phyloP scores from a whole-genome alignment of 2,113 vertebrate species.

The Trinectes maculatus region DNA sequence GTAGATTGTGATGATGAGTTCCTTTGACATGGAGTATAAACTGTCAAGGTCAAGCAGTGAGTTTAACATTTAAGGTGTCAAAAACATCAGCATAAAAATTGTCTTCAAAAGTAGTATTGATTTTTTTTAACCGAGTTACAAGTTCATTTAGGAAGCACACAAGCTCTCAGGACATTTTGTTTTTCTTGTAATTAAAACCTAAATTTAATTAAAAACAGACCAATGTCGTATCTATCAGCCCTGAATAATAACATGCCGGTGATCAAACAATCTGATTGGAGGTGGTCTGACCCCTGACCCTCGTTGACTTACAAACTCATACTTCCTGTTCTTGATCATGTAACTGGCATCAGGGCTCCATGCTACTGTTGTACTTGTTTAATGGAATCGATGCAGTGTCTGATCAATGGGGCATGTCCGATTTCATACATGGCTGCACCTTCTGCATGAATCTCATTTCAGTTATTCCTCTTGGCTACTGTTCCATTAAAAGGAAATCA shows the following conservation, averaged over 20 bases:
- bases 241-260: not conserved
- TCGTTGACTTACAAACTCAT: not conserved
- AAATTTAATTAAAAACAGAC: too few relatives aligned
- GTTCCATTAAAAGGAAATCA: slow-evolving; percentile 74
- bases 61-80: too few relatives aligned
- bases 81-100: too few relatives aligned
- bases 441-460: slow-evolving; percentile 59
- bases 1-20: not conserved
- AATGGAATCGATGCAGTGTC: slow-evolving; percentile 33
- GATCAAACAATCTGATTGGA: too few relatives aligned
- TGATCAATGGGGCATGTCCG: slow-evolving; percentile 84
- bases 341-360: not conserved
- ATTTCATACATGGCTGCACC: slow-evolving; percentile 84
- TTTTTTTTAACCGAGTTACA: too few relatives aligned
- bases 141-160: too few relatives aligned
- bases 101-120: too few relatives aligned
- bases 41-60: too few relatives aligned
- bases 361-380: not conserved
- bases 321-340: not conserved
- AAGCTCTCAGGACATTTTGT: too few relatives aligned
- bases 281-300: not conserved
- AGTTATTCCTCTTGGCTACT: slow-evolving; percentile 40
- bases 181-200: too few relatives aligned
- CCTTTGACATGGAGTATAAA: too few relatives aligned
- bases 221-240: too few relatives aligned